Evolutionary conservation across 2,888 invertebrate species (phyloP).

Genomic region (Brachyptera risi): DNA sequence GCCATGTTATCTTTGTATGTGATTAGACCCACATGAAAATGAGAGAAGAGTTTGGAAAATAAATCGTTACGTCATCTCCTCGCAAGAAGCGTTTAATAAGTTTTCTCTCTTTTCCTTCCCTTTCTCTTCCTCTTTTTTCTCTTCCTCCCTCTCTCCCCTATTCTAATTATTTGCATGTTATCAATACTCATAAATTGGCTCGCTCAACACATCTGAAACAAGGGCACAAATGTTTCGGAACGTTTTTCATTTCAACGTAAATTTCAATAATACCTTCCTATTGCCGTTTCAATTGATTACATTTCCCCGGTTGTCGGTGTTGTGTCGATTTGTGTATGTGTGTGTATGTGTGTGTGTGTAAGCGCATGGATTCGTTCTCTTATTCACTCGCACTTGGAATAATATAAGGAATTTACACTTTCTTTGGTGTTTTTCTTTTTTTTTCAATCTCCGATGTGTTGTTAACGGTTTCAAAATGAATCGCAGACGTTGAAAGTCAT

Average conservation of each 20-base stretch:
- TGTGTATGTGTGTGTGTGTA: no score
- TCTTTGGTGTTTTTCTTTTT: constrained; percentile 14
- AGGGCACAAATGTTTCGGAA: not conserved
- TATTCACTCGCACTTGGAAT: constrained; percentile 15
- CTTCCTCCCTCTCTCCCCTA: no score
- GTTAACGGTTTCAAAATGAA: constrained; percentile 21
- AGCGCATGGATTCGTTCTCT: not conserved
- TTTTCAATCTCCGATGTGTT: constrained; percentile 22
- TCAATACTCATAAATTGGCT: constrained; percentile 4
- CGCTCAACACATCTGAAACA: not conserved
- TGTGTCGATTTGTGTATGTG: no score
- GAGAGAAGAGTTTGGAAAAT: no score
- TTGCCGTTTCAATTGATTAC: constrained; percentile 17
- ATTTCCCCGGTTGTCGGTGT: constrained; percentile 19
- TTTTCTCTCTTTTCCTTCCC: no score
- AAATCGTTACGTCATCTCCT: not conserved
- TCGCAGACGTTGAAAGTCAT: constrained; percentile 20
- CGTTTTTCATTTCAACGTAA: constrained; percentile 16
- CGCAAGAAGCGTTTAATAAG: no score
- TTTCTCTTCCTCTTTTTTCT: no score
- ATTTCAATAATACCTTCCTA: constrained; percentile 18
- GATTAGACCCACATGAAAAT: no score
- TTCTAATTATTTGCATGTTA: constrained; percentile 11
- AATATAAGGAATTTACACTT: constrained; percentile 18
- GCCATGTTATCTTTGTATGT: no score